A percentile compares a stretch with the other conserved stretches of the same genome.
Evolutionary conservation across 2,113 vertebrate genomes (phyloP).

Genomic region (Sapayoa aenigma): DNA sequence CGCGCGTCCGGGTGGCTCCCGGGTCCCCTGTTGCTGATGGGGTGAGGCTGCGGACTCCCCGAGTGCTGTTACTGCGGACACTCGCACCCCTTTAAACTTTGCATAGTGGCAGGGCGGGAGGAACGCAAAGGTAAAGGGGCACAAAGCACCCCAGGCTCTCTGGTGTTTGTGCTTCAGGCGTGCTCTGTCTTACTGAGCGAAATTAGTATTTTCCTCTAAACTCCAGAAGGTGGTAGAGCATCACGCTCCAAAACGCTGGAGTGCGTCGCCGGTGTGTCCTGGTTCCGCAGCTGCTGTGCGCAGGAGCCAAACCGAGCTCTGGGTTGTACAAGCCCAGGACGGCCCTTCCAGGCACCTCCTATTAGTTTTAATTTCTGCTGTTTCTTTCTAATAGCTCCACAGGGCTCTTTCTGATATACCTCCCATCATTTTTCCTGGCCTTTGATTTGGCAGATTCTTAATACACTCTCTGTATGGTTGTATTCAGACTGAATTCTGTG

Average conservation of each 20-base stretch:
- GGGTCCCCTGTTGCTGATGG: background rate
- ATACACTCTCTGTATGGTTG: accelerated
- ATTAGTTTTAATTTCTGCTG: accelerated
- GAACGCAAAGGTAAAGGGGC: background rate
- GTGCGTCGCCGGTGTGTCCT: accelerated
- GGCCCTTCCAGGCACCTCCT: accelerated
- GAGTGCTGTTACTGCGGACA: background rate
- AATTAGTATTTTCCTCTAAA: background rate
- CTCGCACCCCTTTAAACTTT: background rate
- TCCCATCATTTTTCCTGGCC: background rate
- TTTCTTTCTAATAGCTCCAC: accelerated
- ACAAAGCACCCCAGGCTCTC: background rate
- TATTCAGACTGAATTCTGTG: background rate
- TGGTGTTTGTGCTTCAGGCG: background rate
- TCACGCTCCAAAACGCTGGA: accelerated
- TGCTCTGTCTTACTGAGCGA: background rate
- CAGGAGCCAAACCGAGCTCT: accelerated
- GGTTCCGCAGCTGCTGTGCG: accelerated
- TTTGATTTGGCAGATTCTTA: background rate
- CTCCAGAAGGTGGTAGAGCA: accelerated
- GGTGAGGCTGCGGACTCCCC: background rate
- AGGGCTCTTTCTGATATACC: background rate
- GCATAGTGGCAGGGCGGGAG: background rate
- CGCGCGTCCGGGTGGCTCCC: background rate
- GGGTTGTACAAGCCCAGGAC: accelerated